Percentiles rank a stretch among this genome's conserved stretches.
Conservation (phyloP, 2,797 vertebrate genomes). For the Chaetodon trifasciatus region DNA sequence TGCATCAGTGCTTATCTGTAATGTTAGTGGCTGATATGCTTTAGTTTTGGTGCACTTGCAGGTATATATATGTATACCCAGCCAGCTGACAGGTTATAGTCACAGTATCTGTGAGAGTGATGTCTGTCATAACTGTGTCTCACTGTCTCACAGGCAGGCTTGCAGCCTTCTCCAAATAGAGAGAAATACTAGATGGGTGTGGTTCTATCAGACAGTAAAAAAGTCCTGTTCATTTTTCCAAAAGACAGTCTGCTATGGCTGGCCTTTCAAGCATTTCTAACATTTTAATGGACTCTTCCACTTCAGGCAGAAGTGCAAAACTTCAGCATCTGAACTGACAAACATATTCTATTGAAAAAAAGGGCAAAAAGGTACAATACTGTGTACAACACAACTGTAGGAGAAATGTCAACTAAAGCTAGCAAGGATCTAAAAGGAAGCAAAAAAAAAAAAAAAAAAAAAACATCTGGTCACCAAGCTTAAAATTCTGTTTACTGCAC, state of each 20-base stretch:
- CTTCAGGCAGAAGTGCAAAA: conserved; percentile 31
- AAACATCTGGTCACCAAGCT: not conserved
- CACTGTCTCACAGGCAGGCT: conserved; percentile 6
- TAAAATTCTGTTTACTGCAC: too few relatives aligned
- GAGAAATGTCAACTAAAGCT: conserved; percentile 6
- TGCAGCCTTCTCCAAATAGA: conserved; percentile 4
- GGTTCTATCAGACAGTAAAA: conserved; percentile 14
- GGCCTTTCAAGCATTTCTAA: conserved; percentile 45
- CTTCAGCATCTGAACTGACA: conserved; percentile 5
- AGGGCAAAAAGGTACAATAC: conserved; percentile 3
- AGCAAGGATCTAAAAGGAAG: not conserved
- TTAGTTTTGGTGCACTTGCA: conserved; percentile 3
- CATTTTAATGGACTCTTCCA: conserved; percentile 51
- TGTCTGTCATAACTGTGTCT: conserved; percentile 2
- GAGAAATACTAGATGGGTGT: conserved; percentile 2
- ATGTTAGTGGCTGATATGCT: not conserved
- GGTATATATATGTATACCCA: too few relatives aligned
- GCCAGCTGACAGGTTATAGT: conserved; percentile 8
- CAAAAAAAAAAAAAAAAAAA: not conserved
- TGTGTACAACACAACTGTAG: not conserved
- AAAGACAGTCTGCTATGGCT: conserved; percentile 10
- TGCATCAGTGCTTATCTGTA: conserved; percentile 9
- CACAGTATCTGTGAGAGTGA: conserved; percentile 9
- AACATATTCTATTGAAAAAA: conserved; percentile 19
- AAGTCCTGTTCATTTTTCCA: conserved; percentile 15